A percentile compares a stretch with the other conserved stretches of the same genome.
phyloP scores from a whole-genome alignment of 2,888 invertebrate species.

The Brenthis ino region DNA sequence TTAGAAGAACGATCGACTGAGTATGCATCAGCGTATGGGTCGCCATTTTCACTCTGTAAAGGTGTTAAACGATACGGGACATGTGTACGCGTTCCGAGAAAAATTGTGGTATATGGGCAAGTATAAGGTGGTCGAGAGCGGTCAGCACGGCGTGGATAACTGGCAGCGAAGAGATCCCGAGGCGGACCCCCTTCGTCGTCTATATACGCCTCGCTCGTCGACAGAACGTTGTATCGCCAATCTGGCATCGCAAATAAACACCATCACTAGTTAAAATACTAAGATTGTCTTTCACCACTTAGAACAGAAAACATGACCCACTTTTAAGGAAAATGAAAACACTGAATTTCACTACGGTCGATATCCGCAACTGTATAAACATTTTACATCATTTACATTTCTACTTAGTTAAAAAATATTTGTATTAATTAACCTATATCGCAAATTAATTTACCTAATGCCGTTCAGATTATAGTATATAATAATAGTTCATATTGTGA shows the following conservation, averaged over 20 bases:
- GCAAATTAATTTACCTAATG: not conserved
- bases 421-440: slow-evolving; percentile 7
- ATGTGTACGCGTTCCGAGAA: slow-evolving; percentile 64
- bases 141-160: slow-evolving; percentile 79
- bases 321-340: slow-evolving; percentile 51
- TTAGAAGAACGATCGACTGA: slow-evolving; percentile 76
- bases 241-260: slow-evolving; percentile 75
- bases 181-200: slow-evolving; percentile 60
- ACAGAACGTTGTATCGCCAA: slow-evolving; percentile 81
- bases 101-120: slow-evolving; percentile 77
- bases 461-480: not conserved
- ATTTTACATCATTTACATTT: slow-evolving; percentile 30
- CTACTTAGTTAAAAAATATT: slow-evolving; percentile 1
- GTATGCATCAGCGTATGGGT: slow-evolving; percentile 70
- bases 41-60: slow-evolving; percentile 68
- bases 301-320: slow-evolving; percentile 49
- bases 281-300: slow-evolving; percentile 47
- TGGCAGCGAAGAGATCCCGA: slow-evolving; percentile 70
- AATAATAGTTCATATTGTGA: not conserved
- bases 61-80: slow-evolving; percentile 60
- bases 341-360: slow-evolving; percentile 58
- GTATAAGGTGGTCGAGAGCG: slow-evolving; percentile 74
- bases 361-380: slow-evolving; percentile 62
- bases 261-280: slow-evolving; percentile 64
- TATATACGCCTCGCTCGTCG: slow-evolving; percentile 78